Conservation (phyloP, 2,113 vertebrate species). For the Oryzias celebensis region DNA sequence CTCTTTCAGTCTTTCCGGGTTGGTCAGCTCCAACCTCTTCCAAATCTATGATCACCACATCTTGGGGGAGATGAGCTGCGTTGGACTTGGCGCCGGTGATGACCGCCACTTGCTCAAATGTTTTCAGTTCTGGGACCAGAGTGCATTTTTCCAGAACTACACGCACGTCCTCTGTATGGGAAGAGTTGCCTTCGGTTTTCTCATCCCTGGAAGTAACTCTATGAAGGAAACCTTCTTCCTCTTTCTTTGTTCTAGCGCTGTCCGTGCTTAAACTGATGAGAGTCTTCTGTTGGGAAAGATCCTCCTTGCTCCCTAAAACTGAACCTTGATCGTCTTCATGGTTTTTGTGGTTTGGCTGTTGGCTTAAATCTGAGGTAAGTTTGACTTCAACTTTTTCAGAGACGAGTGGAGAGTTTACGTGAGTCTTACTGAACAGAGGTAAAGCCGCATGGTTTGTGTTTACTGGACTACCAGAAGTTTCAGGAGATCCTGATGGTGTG, state of each 20-base stretch:
- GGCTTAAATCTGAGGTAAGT: constrained; percentile 40
- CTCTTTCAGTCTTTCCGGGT: not conserved
- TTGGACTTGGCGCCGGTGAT: constrained; percentile 28
- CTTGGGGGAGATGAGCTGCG: constrained; percentile 30
- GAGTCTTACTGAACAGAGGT: constrained; percentile 23
- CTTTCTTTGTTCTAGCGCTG: not conserved
- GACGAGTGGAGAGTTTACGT: not conserved
- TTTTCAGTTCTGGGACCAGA: constrained; percentile 78
- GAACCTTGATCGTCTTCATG: not conserved
- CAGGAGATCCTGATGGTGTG: not conserved
- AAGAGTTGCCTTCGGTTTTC: rapidly evolving
- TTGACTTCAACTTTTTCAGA: not conserved
- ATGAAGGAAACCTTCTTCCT: not conserved
- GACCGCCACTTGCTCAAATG: constrained; percentile 59
- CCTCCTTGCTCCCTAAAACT: not conserved
- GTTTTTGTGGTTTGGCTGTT: constrained; percentile 30
- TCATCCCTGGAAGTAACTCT: not conserved
- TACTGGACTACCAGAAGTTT: not conserved
- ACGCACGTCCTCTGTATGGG: constrained; percentile 40
- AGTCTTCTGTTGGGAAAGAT: not conserved
- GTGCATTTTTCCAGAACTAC: constrained; percentile 76
- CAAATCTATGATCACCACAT: constrained; percentile 48
- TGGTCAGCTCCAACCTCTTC: constrained; percentile 33
- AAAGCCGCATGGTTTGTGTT: constrained; percentile 6
- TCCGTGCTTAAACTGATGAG: not conserved